phyloP scores from a whole-genome alignment of 2,888 invertebrate genomes.

The Conus canariensis region DNA sequence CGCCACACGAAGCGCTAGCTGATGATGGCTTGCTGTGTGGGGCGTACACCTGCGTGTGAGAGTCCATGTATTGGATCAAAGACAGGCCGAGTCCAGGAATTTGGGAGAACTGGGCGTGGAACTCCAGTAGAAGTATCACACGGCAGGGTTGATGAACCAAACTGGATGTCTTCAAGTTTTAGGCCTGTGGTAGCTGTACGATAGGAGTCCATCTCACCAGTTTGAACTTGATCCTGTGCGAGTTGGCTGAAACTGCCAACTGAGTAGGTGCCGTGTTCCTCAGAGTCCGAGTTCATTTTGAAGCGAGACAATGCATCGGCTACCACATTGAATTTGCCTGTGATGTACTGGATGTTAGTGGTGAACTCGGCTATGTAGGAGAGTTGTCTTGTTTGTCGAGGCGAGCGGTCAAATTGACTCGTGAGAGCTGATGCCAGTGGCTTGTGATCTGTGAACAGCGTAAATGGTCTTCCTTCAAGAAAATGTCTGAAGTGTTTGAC shows the following conservation, averaged over 20 bases:
- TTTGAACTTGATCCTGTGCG: constrained; percentile 26
- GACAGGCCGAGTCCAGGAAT: constrained; percentile 34
- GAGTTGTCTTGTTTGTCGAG: constrained; percentile 40
- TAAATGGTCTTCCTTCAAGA: constrained; percentile 40
- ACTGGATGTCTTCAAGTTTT: constrained; percentile 26
- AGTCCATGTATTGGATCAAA: constrained; percentile 40
- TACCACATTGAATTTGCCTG: constrained; percentile 39
- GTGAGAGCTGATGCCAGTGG: constrained; percentile 29
- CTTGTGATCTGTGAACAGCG: constrained; percentile 34
- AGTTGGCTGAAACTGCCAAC: constrained; percentile 27
- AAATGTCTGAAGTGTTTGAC: constrained; percentile 42
- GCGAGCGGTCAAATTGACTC: constrained; percentile 37
- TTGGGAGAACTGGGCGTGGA: constrained; percentile 33
- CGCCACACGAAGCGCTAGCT: constrained; percentile 13
- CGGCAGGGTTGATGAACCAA: constrained; percentile 21
- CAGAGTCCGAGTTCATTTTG: constrained; percentile 1
- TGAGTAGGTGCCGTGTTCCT: background rate
- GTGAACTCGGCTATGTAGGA: constrained; percentile 36
- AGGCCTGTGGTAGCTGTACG: constrained; percentile 39
- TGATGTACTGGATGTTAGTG: constrained; percentile 41
- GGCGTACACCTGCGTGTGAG: constrained; percentile 36
- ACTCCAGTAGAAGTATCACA: constrained; percentile 36
- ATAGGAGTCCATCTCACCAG: constrained; percentile 41
- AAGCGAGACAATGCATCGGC: constrained; percentile 40
- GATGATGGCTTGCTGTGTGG: constrained; percentile 28